Evolutionary conservation across 2,888 invertebrate species (phyloP), one percentile per base, ranked within the genome.

Genomic region (Epiblema foenella): DNA sequence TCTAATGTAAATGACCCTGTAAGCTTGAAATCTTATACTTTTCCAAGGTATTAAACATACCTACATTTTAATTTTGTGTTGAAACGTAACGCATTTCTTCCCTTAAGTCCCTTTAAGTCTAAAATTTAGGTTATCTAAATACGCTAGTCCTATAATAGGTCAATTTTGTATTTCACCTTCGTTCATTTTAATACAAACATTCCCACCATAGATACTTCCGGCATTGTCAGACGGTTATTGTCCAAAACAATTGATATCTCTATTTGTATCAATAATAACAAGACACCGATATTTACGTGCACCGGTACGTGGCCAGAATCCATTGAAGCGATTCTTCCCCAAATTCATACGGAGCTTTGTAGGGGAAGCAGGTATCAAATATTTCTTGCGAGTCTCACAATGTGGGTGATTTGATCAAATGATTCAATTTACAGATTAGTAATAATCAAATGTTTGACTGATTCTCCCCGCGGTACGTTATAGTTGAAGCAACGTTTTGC

Each of bases 181-280:
- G 56, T n/a, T 62, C 59, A 59, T 42, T 39, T 37, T 59, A 51
- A 71, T 71, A 39, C 66, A 54, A 67, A 83, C 81, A 82, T 83
- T 80, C 79, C 81, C 81, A 81, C 82, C 79, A 77, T 82, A 83
- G 86, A 87, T 71, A 67, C 67, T 60, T 66, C 49, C 49, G 89
- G 85, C 85, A 88, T 88, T 86, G 87, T 84, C 89, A 88, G 88
- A 79, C 79, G 82, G 86, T 85, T 86, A 87, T 89, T 90, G 91
- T 91, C 90, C 89, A 83, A 89, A 93, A 91, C 93, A 93, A 93
- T 93, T 91, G 92, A 90, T 92, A 92, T 91, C 88, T 91, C 91
- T 91, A 91, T 93, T 93, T 93, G 93, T 93, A 93, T 92, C 93
- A 93, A 93, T 93, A 92, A 91, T 90, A n/a, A 88, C 88, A 81